Conservation (phyloP, 1,140 invertebrate genomes). For the Drosophila nannoptera region DNA sequence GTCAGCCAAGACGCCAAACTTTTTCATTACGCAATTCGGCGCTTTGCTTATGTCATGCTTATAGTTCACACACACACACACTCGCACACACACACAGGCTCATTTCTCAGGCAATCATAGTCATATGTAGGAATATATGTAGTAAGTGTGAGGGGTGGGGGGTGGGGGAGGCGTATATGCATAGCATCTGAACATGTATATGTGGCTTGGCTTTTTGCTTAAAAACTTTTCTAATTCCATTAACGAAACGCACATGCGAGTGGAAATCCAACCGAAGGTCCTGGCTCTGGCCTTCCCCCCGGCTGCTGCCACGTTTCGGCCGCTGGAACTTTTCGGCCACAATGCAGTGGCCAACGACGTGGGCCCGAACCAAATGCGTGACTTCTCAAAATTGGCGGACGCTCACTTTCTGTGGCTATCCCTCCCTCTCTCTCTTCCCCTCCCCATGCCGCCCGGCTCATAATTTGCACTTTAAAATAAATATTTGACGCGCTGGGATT, state of each 20-base stretch:
- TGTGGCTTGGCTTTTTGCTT: constrained; percentile 57
- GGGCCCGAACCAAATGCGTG: constrained; percentile 38
- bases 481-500: constrained; percentile 7
- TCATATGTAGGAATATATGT: constrained; percentile 17
- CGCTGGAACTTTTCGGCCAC: constrained; percentile 37
- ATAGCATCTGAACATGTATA: constrained; percentile 3
- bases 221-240: constrained; percentile 77
- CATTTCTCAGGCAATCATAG: constrained; percentile 63
- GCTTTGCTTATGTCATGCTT: constrained; percentile 49
- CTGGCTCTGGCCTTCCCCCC: constrained; percentile 8
- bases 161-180: background rate
- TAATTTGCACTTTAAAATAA: constrained; percentile 50
- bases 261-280: constrained; percentile 35
- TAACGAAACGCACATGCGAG: constrained; percentile 73
- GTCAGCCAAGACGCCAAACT: constrained; percentile 52
- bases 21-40: constrained; percentile 73
- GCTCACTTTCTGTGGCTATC: constrained; percentile 11
- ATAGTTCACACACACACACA: constrained; percentile 37
- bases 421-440: background rate
- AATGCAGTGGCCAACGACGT: constrained; percentile 28
- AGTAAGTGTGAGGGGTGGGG: too few species aligned
- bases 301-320: constrained; percentile 24
- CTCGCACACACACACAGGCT: constrained; percentile 7
- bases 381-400: constrained; percentile 58
- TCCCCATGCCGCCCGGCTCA: background rate